Conservation (phyloP, 1,140 invertebrate genomes). For the Anadara kagoshimensis region DNA sequence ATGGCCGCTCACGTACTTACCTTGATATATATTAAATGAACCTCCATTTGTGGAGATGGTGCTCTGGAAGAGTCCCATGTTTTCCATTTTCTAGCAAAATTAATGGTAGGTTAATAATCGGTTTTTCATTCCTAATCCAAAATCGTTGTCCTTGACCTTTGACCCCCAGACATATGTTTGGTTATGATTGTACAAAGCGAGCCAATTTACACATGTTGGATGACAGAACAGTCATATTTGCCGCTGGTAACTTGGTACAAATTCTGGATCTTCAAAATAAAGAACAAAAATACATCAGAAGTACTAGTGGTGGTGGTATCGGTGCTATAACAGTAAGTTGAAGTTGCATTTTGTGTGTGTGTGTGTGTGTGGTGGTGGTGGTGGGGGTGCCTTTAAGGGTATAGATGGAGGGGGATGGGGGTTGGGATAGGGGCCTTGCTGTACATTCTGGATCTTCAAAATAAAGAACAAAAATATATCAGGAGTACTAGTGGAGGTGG, state of each 20-base stretch:
- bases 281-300: conserved; percentile 81
- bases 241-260: conserved; percentile 86
- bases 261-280: conserved; percentile 81
- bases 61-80: too few relatives aligned
- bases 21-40: too few relatives aligned
- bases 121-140: too few relatives aligned
- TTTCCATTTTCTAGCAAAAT: too few relatives aligned
- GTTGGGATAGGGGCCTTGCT: too few relatives aligned
- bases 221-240: conserved; percentile 83
- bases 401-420: too few relatives aligned
- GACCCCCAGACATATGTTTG: conserved; percentile 82
- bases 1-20: too few relatives aligned
- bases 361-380: not conserved
- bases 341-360: conserved; percentile 2
- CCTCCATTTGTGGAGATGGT: too few relatives aligned
- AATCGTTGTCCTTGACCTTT: conserved; percentile 32
- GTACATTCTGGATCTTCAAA: conserved; percentile 82
- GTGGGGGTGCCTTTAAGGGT: too few relatives aligned
- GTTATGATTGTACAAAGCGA: conserved; percentile 87
- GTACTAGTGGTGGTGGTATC: conserved; percentile 84
- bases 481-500: conserved; percentile 84
- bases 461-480: conserved; percentile 80
- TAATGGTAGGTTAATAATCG: too few relatives aligned
- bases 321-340: conserved; percentile 84
- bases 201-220: conserved; percentile 87